Base-by-base conservation (phyloP, 2,113 vertebrate genomes). In the Leptosomus discolor region DNA sequence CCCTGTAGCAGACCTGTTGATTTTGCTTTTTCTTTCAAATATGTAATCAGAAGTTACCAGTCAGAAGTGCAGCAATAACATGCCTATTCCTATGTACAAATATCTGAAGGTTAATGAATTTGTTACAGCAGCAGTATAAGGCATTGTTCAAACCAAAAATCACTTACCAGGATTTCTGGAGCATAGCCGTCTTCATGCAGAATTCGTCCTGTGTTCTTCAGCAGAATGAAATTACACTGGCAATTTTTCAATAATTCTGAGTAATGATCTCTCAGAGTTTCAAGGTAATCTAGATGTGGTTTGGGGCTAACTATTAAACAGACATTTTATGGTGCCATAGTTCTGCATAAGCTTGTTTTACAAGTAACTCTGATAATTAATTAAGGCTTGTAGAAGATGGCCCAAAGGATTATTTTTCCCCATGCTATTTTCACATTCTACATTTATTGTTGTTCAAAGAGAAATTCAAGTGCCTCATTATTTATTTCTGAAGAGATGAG, bases 401-500 rank as follows among this genome's bases (percentile, higher is more conserved):
- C 69, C 81, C 77, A 69, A 91, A 91, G 74, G 61, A 54, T 76
- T 91, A 10, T 73, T 89, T 91, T 73, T 69, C 14, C 32, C 43
- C 24, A 23, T 90, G 73, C 53, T 89, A 12, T 82, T 96, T 95
- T 79, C 53, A 69, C 63, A 45, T 89, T 83, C 73, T 48, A 57
- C 19, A 37, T 81, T 92, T 85, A 81, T 82, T 79, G 43, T 46
- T 78, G 39, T 79, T 97, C 57, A 48, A 94, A 94, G 61, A 89
- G 48, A 94, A 94, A 87, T 76, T 71, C 73, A 76, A 87, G 48
- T 75, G 54, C 78, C 89, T 78, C 69, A 64, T 87, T 87, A 73
- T 86, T 93, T 95, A 83, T 92, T 95, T 97, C 73, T 57, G 90
- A 90, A 85, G 65, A 84, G 46, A 57, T 37, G 26, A 63, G 76